Conservation (phyloP, 1,140 invertebrate genomes). For the Drosophila orosa region DNA sequence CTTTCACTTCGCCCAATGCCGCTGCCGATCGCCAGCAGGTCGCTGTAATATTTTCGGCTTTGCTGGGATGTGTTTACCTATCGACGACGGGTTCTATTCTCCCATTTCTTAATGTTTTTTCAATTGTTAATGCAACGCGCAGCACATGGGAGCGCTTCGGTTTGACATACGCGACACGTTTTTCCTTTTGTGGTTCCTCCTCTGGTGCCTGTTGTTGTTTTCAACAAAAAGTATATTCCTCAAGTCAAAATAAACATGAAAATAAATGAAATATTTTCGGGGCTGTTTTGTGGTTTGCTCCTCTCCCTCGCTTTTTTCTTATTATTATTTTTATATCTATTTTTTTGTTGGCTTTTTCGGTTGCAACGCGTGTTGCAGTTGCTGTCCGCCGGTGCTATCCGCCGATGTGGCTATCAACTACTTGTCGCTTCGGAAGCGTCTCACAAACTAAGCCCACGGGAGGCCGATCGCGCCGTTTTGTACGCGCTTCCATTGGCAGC, state of each 20-base stretch:
- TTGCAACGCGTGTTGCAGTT: conserved; percentile 37
- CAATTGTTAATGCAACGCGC: conserved; percentile 37
- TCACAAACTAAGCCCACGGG: conserved; percentile 81
- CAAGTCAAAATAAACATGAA: conserved; percentile 57
- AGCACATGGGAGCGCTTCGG: conserved; percentile 32
- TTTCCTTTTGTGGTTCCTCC: conserved; percentile 25
- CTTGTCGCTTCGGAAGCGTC: conserved; percentile 76
- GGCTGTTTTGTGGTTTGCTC: neutral
- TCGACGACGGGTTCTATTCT: conserved; percentile 38
- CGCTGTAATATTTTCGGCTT: conserved; percentile 7
- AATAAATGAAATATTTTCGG: conserved; percentile 45
- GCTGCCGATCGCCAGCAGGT: conserved; percentile 6
- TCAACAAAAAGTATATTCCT: conserved; percentile 23
- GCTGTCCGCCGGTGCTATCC: conserved; percentile 26
- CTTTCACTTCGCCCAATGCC: conserved; percentile 29
- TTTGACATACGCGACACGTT: conserved; percentile 56
- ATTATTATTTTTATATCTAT: conserved; percentile 1
- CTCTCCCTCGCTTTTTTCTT: conserved; percentile 22
- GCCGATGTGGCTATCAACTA: conserved; percentile 67
- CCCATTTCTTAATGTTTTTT: conserved; percentile 43
- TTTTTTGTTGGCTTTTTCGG: conserved; percentile 6
- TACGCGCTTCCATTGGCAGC: conserved; percentile 35
- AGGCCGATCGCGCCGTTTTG: conserved; percentile 77
- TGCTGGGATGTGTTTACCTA: conserved; percentile 36
- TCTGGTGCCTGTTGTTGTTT: conserved; percentile 28